Base-by-base conservation (phyloP, 2,797 vertebrate genomes). In the Anguilla obscura region DNA sequence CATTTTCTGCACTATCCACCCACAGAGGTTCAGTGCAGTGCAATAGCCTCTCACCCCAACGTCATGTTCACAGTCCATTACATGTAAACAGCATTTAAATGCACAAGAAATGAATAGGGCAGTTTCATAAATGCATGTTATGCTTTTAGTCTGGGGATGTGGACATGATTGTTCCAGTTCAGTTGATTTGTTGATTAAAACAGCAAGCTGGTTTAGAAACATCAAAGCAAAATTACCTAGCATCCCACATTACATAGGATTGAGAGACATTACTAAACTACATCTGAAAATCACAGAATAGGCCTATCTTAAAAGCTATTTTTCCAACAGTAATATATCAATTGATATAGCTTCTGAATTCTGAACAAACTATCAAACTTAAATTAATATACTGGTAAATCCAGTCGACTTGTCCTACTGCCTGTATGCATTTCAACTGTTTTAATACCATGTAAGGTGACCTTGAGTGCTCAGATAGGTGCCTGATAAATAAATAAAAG, bases 111-210 rank as follows among this genome's bases (percentile, higher is more conserved):
- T 82, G 18, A 50, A 82, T n/a, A 36, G 40, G 79, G 8, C 16
- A 9, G 16, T 12, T 82, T 82, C 16, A 50, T 48, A 30, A 82
- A 45, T 48, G 24, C 16, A 48, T 24, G 40, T n/a, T 8, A 24
- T 82, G 74, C 74, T 14, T 40, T 79, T 79, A 79, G 33, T 79
- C 36, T 79, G 66, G 27, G 66, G 27, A n/a, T 71, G 66, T 30
- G n/a, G 66, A 71, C 33, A 12, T 71, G 27, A 71, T 33, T 71
- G 27, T 71, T 71, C 8, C 66, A 27, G 33, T 76, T 76, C 33
- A 36, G 66, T 21, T 5, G 27, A 1, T 74, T 33, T 33, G 9
- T 33, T 74, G 69, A 69, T 69, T 69, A 69, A 69, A 27, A 74
- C 69, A 74, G 30, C 10, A 74, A 76, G 30, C 2, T 40, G 12